These are phyloP conservation scores for Hermetia illucens DNA, from an alignment of 1,140 invertebrate genomes.

Conservation along the genomic window DNA sequence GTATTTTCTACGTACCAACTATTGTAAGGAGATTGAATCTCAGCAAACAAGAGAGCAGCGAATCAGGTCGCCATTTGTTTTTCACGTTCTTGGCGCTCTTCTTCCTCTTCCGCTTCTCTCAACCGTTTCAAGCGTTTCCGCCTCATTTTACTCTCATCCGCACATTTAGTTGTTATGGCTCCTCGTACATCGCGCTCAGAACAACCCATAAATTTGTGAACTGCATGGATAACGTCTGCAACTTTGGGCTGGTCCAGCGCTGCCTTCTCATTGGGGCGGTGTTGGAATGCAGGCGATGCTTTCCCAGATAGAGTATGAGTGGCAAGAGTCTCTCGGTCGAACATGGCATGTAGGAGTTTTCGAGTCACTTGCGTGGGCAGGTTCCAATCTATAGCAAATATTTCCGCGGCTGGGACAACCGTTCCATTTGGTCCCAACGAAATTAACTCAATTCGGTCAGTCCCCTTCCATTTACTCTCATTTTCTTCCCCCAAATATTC, in stretches of 20 bases:
- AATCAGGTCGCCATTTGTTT: too few relatives aligned
- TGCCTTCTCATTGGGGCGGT: conserved; percentile 17
- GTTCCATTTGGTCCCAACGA: conserved; percentile 29
- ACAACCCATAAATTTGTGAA: conserved; percentile 18
- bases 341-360: conserved; percentile 21
- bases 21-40: too few relatives aligned
- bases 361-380: conserved; percentile 24
- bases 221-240: conserved; percentile 25
- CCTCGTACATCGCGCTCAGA: conserved; percentile 20
- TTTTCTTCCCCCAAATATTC: too few relatives aligned
- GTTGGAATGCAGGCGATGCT: conserved; percentile 27
- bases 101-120: too few relatives aligned
- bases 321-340: conserved; percentile 24
- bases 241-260: conserved; percentile 23
- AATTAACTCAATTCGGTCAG: too few relatives aligned
- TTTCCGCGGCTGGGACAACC: conserved; percentile 14
- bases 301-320: conserved; percentile 30
- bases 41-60: too few relatives aligned
- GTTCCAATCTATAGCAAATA: conserved; percentile 20
- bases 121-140: too few relatives aligned
- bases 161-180: conserved; percentile 41
- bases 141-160: conserved; percentile 42
- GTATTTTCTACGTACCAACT: too few relatives aligned
- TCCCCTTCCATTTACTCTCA: too few relatives aligned
- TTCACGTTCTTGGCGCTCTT: too few relatives aligned